phyloP scores from a whole-genome alignment of 2,888 invertebrate genomes.

The Incurvaria masculella region DNA sequence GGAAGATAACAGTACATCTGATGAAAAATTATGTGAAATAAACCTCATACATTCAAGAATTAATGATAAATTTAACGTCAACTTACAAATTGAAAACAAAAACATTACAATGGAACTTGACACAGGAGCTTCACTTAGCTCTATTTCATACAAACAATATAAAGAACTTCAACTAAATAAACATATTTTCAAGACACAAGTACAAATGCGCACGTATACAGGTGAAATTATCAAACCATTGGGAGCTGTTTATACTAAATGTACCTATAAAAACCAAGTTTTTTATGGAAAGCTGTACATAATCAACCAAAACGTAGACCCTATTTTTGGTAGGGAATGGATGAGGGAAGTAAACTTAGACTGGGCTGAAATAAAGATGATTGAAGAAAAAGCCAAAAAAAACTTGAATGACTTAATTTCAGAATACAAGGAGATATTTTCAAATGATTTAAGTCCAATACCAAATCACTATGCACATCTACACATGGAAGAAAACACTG shows the following conservation, averaged over 20 bases:
- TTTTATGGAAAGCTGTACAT: slow-evolving; percentile 3
- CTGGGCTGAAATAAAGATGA: no score
- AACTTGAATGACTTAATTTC: no score
- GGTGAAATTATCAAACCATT: slow-evolving; percentile 2
- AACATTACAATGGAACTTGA: slow-evolving; percentile 10
- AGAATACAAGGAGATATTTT: no score
- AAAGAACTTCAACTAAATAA: neutral
- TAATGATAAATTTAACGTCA: slow-evolving; percentile 1
- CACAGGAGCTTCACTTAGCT: slow-evolving; percentile 7
- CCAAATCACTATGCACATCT: slow-evolving; percentile 9
- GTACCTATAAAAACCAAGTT: neutral
- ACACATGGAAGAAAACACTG: slow-evolving; percentile 5
- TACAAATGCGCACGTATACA: slow-evolving; percentile 1
- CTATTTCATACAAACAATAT: slow-evolving; percentile 4
- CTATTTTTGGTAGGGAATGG: slow-evolving; percentile 11
- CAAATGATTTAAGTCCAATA: slow-evolving; percentile 1
- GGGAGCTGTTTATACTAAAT: slow-evolving; percentile 4
- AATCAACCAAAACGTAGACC: slow-evolving; percentile 2
- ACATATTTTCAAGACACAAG: neutral
- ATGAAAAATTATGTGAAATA: no score
- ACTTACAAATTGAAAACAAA: slow-evolving; percentile 11
- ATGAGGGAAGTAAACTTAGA: slow-evolving; percentile 7
- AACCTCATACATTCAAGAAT: no score
- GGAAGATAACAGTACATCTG: no score
- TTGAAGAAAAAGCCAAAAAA: no score